Evolutionary conservation across 1,140 invertebrate genomes (phyloP).

Genomic region (Rhizoglyphus robini): DNA sequence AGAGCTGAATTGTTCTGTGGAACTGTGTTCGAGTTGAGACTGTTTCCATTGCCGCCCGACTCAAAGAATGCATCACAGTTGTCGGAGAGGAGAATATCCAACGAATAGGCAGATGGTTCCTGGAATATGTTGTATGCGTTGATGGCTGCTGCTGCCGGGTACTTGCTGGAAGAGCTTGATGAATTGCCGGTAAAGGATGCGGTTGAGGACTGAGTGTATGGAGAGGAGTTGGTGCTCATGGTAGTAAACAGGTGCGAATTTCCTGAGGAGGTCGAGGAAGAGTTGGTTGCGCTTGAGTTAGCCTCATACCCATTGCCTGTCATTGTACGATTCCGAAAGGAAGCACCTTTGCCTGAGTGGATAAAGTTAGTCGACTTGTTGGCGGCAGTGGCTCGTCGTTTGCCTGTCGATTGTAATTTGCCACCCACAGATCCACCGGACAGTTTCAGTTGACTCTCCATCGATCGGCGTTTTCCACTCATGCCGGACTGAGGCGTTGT

Average conservation of each 20-base stretch:
- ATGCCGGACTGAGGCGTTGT: too few species aligned
- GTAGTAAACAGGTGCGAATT: background rate
- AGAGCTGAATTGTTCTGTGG: background rate
- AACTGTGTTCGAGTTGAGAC: background rate
- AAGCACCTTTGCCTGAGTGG: background rate
- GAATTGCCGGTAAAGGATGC: background rate
- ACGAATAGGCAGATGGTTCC: background rate
- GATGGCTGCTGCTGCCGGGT: background rate
- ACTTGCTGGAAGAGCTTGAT: background rate
- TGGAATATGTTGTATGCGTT: conserved; percentile 2
- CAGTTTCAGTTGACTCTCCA: background rate
- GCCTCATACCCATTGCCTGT: background rate
- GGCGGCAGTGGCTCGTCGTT: background rate
- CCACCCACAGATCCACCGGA: background rate
- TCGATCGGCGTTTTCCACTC: too few species aligned
- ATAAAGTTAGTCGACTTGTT: background rate
- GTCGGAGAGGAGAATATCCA: background rate
- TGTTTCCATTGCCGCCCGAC: background rate
- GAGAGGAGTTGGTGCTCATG: background rate
- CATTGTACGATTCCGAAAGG: background rate
- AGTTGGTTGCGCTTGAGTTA: background rate
- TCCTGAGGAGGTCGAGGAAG: background rate
- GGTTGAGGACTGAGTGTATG: background rate
- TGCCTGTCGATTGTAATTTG: background rate
- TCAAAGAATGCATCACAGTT: conserved; percentile 8